phyloP scores from a whole-genome alignment of 2,888 invertebrate genomes.

The Mimachlamys varia region DNA sequence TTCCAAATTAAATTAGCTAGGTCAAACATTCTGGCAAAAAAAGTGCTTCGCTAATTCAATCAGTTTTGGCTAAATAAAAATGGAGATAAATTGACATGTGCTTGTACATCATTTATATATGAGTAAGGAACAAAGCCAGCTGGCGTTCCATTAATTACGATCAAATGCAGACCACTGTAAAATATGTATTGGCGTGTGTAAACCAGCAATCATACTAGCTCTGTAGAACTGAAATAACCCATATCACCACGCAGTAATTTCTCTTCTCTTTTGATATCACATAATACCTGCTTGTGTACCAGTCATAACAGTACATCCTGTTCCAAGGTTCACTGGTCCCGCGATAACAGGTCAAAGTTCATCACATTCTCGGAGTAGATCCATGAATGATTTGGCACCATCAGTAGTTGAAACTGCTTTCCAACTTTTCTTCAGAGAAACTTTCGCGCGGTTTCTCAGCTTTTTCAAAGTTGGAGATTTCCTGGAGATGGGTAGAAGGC shows the following conservation, averaged over 20 bases:
- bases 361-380: constrained; percentile 3
- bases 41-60: not conserved
- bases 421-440: constrained; percentile 17
- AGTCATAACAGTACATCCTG: not conserved
- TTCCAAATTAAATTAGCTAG: not conserved
- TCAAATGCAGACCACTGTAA: not conserved
- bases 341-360: constrained; percentile 9
- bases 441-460: constrained; percentile 17
- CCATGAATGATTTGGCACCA: constrained; percentile 7
- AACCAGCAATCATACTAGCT: not conserved
- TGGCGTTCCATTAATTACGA: not conserved
- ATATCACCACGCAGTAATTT: not conserved
- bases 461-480: constrained; percentile 12
- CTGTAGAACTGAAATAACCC: not conserved
- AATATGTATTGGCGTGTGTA: not conserved
- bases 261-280: not conserved
- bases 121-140: not conserved
- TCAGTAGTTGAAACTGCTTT: not conserved
- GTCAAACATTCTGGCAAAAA: not conserved
- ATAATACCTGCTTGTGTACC: constrained; percentile 5
- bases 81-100: not conserved
- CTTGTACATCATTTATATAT: not conserved
- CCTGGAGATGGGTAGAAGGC: not conserved
- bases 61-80: not conserved
- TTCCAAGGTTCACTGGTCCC: not conserved